Evolutionary conservation across 1,140 invertebrate genomes (phyloP).

Genomic region (Aphelenchoides avenae): DNA sequence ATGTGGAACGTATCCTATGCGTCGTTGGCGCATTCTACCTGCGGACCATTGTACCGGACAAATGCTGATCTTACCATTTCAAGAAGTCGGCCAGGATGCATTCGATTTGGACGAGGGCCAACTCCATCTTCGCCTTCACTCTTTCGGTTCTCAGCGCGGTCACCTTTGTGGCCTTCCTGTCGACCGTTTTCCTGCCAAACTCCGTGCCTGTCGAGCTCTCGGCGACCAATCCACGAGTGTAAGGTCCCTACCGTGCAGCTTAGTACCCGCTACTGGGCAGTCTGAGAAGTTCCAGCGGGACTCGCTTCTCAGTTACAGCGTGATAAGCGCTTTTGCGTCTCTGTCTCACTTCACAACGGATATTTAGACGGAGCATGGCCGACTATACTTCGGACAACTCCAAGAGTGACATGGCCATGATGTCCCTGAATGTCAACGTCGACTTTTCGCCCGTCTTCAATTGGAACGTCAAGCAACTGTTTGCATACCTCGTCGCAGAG

Average conservation of each 20-base stretch:
- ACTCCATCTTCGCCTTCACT: conserved; percentile 93
- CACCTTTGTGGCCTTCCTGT: conserved; percentile 89
- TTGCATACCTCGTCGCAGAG: conserved; percentile 91
- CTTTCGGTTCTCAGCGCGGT: conserved; percentile 85
- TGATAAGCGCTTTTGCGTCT: background rate
- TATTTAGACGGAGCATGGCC: conserved; percentile 65
- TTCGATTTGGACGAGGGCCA: conserved; percentile 67
- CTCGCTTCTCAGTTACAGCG: background rate
- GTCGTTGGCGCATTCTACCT: conserved; percentile 6
- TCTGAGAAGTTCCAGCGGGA: background rate
- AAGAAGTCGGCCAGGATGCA: conserved; percentile 52
- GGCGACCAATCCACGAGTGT: conserved; percentile 87
- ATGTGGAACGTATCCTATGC: no score
- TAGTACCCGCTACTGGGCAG: background rate
- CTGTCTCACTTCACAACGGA: background rate
- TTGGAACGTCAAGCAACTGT: conserved; percentile 99
- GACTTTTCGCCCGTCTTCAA: conserved; percentile 86
- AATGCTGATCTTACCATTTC: conserved; percentile 16
- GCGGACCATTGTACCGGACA: background rate
- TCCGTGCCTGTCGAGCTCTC: conserved; percentile 75
- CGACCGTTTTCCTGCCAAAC: conserved; percentile 89
- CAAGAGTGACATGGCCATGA: conserved; percentile 87
- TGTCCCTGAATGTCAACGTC: conserved; percentile 86
- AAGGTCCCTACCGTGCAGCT: conserved; percentile 64
- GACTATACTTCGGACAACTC: conserved; percentile 88